Percentiles rank a stretch among this genome's conserved stretches.
Evolutionary conservation across 2,888 invertebrate species (phyloP).

Genomic region (Ceratothoa steindachneri): DNA sequence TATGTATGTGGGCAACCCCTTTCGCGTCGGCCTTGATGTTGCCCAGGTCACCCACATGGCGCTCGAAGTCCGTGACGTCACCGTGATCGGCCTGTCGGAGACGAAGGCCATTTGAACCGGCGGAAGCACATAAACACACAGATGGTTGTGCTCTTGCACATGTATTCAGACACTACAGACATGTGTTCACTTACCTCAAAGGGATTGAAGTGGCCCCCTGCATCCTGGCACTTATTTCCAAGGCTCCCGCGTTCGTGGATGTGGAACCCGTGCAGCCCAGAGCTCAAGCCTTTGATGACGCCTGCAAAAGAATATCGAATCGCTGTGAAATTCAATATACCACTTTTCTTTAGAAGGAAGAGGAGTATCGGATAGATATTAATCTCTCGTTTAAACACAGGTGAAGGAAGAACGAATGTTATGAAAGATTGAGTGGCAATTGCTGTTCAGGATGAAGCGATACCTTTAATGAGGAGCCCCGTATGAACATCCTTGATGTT

Average conservation of each 20-base stretch:
- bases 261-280: conserved; percentile 84
- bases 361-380: not conserved
- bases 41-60: conserved; percentile 89
- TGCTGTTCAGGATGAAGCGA: too few species aligned
- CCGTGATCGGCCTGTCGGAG: conserved; percentile 70
- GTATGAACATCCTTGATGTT: not conserved
- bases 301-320: too few species aligned
- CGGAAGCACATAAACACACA: too few species aligned
- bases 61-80: conserved; percentile 65
- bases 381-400: too few species aligned
- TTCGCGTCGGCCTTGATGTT: conserved; percentile 66
- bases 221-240: conserved; percentile 70
- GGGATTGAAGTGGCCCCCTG: conserved; percentile 92
- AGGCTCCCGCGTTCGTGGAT: conserved; percentile 93
- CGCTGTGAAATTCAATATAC: too few species aligned
- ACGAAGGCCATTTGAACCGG: too few species aligned
- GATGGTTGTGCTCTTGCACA: too few species aligned
- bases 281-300: conserved; percentile 69
- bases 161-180: too few species aligned
- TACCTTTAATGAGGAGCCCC: not conserved
- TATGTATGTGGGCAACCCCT: conserved; percentile 65
- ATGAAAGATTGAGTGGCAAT: too few species aligned
- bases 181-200: conserved; percentile 55
- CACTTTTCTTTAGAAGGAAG: not conserved
- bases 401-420: too few species aligned